Percentiles rank a stretch among this genome's conserved stretches.
phyloP scores from a whole-genome alignment of 2,888 invertebrate genomes.

The Athalia circularis region DNA sequence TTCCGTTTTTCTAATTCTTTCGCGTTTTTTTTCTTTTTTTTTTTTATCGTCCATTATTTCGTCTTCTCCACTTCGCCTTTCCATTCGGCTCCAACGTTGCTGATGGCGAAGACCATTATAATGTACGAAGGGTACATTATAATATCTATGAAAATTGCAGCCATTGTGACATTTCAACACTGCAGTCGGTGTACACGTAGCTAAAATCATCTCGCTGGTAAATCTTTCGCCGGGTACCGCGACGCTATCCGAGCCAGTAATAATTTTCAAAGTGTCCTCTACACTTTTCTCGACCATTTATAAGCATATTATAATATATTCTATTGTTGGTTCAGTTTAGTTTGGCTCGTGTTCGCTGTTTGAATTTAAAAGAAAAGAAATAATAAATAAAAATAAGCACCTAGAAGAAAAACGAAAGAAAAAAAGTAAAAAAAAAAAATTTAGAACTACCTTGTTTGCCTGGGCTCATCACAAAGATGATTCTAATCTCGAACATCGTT shows the following conservation, averaged over 20 bases:
- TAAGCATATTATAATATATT: background rate
- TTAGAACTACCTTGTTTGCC: conserved; percentile 28
- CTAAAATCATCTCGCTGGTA: conserved; percentile 35
- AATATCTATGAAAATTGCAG: conserved; percentile 38
- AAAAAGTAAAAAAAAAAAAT: no score
- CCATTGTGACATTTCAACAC: conserved; percentile 39
- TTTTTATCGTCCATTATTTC: background rate
- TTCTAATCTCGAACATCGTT: conserved; percentile 43
- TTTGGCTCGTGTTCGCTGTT: conserved; percentile 17
- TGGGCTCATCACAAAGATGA: conserved; percentile 35
- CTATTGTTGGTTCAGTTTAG: conserved; percentile 39
- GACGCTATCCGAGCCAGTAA: conserved; percentile 23
- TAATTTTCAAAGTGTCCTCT: conserved; percentile 25
- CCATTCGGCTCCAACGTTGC: background rate
- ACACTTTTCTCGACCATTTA: conserved; percentile 40
- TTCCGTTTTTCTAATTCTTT: conserved; percentile 16
- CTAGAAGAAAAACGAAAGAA: no score
- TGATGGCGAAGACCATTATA: background rate
- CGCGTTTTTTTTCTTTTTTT: background rate
- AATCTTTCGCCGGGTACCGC: no score
- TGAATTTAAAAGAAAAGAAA: no score
- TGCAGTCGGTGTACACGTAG: background rate
- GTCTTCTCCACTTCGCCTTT: background rate
- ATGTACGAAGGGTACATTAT: background rate
- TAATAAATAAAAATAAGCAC: no score